A percentile compares a stretch with the other conserved stretches of the same genome.
Evolutionary conservation across 2,797 vertebrate species (phyloP).

Genomic region (Chaunax sp.): DNA sequence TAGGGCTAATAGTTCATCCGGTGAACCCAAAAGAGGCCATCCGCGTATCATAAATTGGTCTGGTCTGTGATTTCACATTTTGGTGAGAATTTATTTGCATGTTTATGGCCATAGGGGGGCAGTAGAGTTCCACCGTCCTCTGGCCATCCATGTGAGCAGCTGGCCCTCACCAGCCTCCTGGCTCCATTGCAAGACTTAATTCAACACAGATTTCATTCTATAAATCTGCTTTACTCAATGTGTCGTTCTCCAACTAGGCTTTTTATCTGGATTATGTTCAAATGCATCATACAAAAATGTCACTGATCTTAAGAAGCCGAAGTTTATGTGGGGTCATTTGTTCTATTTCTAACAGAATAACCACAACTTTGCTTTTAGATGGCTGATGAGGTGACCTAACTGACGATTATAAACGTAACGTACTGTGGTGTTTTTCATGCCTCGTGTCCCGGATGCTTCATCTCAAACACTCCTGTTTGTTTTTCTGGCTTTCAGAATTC

Average conservation of each 20-base stretch:
- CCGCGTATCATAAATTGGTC: conserved; percentile 13
- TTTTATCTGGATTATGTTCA: conserved; percentile 22
- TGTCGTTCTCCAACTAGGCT: conserved; percentile 22
- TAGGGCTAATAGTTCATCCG: conserved; percentile 67
- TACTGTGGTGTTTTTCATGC: conserved; percentile 40
- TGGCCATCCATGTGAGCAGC: conserved; percentile 1
- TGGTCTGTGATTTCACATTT: conserved; percentile 12
- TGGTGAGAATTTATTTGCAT: conserved; percentile 19
- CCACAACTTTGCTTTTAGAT: conserved; percentile 11
- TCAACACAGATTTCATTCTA: conserved; percentile 44
- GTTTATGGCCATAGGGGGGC: conserved; percentile 73
- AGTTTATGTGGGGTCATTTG: conserved; percentile 16
- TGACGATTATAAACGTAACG: conserved; percentile 36
- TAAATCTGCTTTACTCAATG: conserved; percentile 47
- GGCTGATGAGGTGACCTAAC: conserved; percentile 21
- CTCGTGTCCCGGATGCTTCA: conserved; percentile 22
- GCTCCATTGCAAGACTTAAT: conserved; percentile 32
- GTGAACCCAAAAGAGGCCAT: conserved; percentile 52
- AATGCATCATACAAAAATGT: conserved; percentile 28
- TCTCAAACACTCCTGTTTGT: conserved; percentile 13
- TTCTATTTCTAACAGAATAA: conserved; percentile 33
- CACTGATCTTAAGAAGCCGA: conserved; percentile 4
- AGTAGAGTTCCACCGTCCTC: conserved; percentile 70
- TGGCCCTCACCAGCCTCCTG: conserved; percentile 14
- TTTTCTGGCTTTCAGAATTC: conserved; percentile 20